Percentiles rank a stretch among this genome's conserved stretches.
phyloP scores from a whole-genome alignment of 2,888 invertebrate species.

The Tipula helvola region DNA sequence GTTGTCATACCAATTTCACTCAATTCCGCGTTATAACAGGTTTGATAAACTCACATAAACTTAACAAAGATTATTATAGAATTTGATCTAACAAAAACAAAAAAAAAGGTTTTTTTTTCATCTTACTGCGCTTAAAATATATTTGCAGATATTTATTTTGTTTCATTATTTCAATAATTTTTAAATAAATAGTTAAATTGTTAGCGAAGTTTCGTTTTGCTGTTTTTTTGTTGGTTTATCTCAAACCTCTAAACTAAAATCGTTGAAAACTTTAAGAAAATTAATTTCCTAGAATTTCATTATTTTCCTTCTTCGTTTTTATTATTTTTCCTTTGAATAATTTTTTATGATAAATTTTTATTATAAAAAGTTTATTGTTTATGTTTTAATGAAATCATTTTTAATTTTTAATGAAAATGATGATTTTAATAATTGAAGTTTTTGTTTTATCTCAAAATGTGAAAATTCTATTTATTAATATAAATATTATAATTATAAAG shows the following conservation, averaged over 20 bases:
- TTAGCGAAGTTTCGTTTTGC: not conserved
- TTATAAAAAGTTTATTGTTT: not conserved
- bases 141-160: not conserved
- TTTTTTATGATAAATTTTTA: not conserved
- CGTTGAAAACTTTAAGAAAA: not conserved
- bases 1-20: too few species aligned
- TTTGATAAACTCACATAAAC: too few species aligned
- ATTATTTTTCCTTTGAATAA: not conserved
- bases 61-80: not conserved
- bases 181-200: not conserved
- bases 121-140: not conserved
- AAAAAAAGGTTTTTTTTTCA: not conserved
- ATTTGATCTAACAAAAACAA: not conserved
- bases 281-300: not conserved
- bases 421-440: not conserved
- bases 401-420: not conserved
- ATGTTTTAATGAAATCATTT: not conserved
- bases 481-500: not conserved
- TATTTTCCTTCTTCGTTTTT: not conserved
- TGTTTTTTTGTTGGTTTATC: not conserved
- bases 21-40: too few species aligned
- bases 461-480: not conserved
- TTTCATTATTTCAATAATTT: not conserved
- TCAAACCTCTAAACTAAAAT: not conserved
- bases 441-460: not conserved